Evolutionary conservation across 64 coral and sea anemone genomes (phyloP).

Genomic region (Dendronephthya gigantea): DNA sequence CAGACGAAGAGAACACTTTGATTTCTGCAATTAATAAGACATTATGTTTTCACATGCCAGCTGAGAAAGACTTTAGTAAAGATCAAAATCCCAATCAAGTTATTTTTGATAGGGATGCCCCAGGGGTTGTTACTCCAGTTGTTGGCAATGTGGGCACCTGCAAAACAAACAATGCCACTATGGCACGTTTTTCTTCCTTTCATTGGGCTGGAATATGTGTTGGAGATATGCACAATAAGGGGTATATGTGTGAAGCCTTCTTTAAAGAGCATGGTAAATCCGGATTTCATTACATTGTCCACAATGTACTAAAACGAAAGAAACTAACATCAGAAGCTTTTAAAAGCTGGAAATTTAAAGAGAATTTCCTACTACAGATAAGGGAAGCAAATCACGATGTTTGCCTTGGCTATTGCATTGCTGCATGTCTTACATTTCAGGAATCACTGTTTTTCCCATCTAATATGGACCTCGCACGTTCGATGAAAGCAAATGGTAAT

Average conservation of each 20-base stretch:
- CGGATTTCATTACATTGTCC: slow-evolving; percentile 7
- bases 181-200: slow-evolving; percentile 11
- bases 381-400: slow-evolving; percentile 4
- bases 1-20: slow-evolving; percentile 14
- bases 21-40: too few species aligned
- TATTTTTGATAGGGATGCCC: not conserved
- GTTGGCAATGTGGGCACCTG: not conserved
- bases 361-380: not conserved
- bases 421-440: slow-evolving; percentile 1
- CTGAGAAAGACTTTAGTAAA: not conserved
- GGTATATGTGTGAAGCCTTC: not conserved
- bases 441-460: not conserved
- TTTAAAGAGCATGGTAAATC: slow-evolving; percentile 16
- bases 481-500: slow-evolving; percentile 17
- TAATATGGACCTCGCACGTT: not conserved
- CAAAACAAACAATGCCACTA: not conserved
- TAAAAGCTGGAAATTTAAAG: not conserved
- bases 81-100: too few species aligned
- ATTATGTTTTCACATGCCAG: not conserved
- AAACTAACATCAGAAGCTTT: slow-evolving; percentile 2
- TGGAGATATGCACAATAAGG: slow-evolving; percentile 15
- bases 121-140: not conserved
- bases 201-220: not conserved
- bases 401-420: slow-evolving; percentile 7
- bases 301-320: not conserved